Evolutionary conservation across 2,797 vertebrate genomes (phyloP).

Genomic region (Crax fasciolata): DNA sequence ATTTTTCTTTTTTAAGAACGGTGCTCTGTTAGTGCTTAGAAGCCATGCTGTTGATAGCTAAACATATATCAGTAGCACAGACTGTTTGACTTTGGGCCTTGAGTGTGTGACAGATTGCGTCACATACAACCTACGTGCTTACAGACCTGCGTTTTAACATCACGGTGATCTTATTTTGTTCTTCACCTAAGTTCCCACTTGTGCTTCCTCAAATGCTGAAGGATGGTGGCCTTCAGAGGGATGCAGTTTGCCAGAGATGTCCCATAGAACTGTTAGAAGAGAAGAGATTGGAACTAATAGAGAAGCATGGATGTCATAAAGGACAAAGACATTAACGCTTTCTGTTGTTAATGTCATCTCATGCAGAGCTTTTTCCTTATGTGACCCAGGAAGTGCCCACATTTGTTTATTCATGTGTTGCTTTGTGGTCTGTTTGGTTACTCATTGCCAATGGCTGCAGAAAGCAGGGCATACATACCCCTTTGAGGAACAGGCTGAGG

Average conservation of each 20-base stretch:
- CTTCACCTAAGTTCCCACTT: neutral
- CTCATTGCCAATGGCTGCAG: neutral
- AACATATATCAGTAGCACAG: accelerated
- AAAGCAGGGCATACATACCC: neutral
- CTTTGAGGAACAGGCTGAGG: neutral
- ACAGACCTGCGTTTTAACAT: neutral
- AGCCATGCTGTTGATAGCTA: neutral
- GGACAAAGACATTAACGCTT: neutral
- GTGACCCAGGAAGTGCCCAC: neutral
- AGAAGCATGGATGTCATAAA: neutral
- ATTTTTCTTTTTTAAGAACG: neutral
- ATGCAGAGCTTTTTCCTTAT: neutral
- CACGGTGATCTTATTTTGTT: accelerated
- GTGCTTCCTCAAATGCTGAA: neutral
- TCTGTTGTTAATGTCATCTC: neutral
- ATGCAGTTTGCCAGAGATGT: neutral
- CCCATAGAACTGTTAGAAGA: neutral
- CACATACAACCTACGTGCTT: neutral
- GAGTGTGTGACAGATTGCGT: neutral
- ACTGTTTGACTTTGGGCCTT: neutral
- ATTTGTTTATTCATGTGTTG: neutral
- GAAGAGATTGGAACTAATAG: neutral
- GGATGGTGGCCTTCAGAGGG: neutral
- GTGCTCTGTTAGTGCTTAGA: neutral
- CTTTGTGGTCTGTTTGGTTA: neutral